These are phyloP conservation scores for Psittacula cyanocephala DNA, from an alignment of 2,113 vertebrate genomes.

Conservation along the genomic window DNA sequence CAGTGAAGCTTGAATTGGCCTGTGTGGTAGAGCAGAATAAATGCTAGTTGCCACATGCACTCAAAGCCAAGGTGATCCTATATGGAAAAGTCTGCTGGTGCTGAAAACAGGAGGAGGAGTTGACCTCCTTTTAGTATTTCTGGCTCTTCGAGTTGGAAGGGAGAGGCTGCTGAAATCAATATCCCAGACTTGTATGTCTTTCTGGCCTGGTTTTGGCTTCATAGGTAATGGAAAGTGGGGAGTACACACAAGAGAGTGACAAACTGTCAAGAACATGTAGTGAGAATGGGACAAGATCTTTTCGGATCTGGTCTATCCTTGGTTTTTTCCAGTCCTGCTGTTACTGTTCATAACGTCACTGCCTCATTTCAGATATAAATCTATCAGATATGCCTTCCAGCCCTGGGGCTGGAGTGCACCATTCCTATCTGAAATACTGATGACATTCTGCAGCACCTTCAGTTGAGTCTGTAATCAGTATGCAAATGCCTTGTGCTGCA, in stretches of 20 bases:
- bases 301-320: neutral
- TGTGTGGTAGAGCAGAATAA: neutral
- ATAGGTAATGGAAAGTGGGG: neutral
- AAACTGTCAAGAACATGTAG: neutral
- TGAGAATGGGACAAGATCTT: neutral
- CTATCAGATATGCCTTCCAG: neutral
- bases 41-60: neutral
- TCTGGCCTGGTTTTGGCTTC: neutral
- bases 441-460: neutral
- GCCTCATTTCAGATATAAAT: neutral
- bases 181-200: neutral
- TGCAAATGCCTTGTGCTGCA: neutral
- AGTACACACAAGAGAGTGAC: neutral
- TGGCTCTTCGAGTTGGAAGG: neutral
- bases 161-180: neutral
- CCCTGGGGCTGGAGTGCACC: neutral
- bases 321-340: neutral
- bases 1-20: neutral
- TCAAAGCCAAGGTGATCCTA: neutral
- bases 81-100: neutral
- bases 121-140: neutral
- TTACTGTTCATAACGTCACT: neutral
- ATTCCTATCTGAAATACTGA: neutral
- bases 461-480: neutral
- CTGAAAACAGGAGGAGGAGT: neutral